Evolutionary conservation across 1,140 invertebrate genomes (phyloP).

Genomic region (Calliphora vicina): DNA sequence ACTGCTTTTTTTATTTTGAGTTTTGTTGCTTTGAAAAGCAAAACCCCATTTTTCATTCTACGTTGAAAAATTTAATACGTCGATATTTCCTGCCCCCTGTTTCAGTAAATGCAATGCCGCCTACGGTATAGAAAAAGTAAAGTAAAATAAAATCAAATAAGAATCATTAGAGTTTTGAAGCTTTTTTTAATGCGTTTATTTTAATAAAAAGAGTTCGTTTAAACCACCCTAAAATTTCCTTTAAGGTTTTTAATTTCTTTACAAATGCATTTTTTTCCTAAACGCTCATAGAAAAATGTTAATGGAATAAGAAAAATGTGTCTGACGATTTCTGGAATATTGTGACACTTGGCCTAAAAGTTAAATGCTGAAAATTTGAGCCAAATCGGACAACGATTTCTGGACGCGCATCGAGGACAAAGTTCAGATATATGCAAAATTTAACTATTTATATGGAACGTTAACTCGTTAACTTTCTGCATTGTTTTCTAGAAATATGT

Average conservation of each 20-base stretch:
- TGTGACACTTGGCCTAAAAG: no score
- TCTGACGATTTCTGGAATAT: no score
- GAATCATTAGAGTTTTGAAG: slow-evolving; percentile 10
- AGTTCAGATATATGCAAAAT: no score
- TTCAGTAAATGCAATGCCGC: neutral
- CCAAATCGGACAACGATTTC: no score
- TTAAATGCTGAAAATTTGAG: no score
- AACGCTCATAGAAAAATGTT: neutral
- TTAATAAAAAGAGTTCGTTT: neutral
- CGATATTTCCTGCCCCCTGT: neutral
- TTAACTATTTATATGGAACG: no score
- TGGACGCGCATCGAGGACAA: no score
- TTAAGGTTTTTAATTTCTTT: neutral
- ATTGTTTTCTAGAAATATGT: no score
- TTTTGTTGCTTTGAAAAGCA: neutral
- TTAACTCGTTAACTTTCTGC: no score
- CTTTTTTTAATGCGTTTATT: neutral
- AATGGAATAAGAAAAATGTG: no score
- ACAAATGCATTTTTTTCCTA: neutral
- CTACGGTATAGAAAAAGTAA: neutral
- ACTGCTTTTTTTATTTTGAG: neutral
- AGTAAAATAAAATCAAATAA: slow-evolving; percentile 8
- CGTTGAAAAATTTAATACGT: neutral
- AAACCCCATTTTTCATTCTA: slow-evolving; percentile 3
- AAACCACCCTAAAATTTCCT: neutral